These are phyloP conservation scores for Podargus strigoides DNA, from an alignment of 2,797 vertebrate genomes.

Conservation along the genomic window DNA sequence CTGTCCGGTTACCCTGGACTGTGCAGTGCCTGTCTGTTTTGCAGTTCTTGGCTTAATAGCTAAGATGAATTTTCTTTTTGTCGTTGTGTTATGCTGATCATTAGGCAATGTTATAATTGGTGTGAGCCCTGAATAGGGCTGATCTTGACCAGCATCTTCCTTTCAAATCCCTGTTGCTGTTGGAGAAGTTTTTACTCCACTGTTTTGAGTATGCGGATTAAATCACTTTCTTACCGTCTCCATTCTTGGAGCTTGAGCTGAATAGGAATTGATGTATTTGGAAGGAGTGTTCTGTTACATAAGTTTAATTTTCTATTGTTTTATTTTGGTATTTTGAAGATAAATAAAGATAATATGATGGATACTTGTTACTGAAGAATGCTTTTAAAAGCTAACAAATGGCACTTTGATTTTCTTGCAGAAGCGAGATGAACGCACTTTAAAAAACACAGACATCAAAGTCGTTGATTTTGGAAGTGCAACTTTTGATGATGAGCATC, in stretches of 20 bases:
- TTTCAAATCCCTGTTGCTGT: not conserved
- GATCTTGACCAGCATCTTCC: not conserved
- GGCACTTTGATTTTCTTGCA: slow-evolving; percentile 55
- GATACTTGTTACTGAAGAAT: not conserved
- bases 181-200: not conserved
- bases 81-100: not conserved
- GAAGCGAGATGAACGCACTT: slow-evolving; percentile 89
- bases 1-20: not conserved
- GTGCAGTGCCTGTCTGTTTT: not conserved
- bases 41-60: not conserved
- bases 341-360: not conserved
- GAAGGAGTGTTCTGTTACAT: not conserved
- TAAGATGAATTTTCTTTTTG: not conserved
- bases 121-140: no score
- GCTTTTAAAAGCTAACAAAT: not conserved
- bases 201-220: not conserved
- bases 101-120: not conserved
- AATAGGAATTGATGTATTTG: not conserved
- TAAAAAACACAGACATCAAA: slow-evolving; percentile 92
- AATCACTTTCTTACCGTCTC: not conserved
- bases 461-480: slow-evolving; percentile 97
- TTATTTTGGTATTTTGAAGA: not conserved
- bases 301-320: not conserved
- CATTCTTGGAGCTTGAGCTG: not conserved
- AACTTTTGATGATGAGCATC: slow-evolving; percentile 94